Conservation (phyloP, 2,113 vertebrate genomes). For the Phalacrocorax brasilianus region DNA sequence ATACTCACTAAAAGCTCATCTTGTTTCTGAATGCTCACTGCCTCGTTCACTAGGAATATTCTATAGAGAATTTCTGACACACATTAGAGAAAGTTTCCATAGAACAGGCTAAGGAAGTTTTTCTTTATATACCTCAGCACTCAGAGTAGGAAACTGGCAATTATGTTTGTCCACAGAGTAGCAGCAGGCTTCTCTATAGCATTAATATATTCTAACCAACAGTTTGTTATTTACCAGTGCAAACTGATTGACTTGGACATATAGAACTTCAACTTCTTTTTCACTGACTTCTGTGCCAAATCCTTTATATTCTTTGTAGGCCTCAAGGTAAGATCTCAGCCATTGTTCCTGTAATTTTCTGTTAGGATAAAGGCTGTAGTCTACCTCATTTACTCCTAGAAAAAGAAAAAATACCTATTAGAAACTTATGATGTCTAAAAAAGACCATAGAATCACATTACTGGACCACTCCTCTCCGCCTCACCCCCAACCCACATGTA, state of each 20-base stretch:
- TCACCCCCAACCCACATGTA: not conserved
- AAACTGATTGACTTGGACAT: constrained; percentile 96
- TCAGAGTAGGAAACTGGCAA: not conserved
- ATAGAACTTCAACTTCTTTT: constrained; percentile 88
- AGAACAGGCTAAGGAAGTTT: not conserved
- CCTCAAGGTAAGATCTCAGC: constrained; percentile 91
- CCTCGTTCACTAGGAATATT: not conserved
- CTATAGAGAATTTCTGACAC: not conserved
- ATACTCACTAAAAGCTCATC: not conserved
- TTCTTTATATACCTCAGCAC: not conserved
- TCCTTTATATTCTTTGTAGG: constrained; percentile 91
- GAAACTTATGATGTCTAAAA: not conserved
- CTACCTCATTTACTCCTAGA: constrained; percentile 93
- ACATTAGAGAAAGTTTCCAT: not conserved
- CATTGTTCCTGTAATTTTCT: constrained; percentile 88
- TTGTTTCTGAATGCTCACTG: not conserved
- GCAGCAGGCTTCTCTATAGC: not conserved
- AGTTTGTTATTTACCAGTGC: constrained; percentile 83
- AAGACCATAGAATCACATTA: not conserved
- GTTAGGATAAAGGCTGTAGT: constrained; percentile 91
- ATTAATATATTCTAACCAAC: not conserved
- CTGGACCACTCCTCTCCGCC: not conserved
- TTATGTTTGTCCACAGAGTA: not conserved
- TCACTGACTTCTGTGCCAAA: constrained; percentile 82
- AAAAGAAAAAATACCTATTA: not conserved